These are phyloP conservation scores for Dryococelus australis DNA, from an alignment of 2,888 invertebrate species.

Conservation along the genomic window DNA sequence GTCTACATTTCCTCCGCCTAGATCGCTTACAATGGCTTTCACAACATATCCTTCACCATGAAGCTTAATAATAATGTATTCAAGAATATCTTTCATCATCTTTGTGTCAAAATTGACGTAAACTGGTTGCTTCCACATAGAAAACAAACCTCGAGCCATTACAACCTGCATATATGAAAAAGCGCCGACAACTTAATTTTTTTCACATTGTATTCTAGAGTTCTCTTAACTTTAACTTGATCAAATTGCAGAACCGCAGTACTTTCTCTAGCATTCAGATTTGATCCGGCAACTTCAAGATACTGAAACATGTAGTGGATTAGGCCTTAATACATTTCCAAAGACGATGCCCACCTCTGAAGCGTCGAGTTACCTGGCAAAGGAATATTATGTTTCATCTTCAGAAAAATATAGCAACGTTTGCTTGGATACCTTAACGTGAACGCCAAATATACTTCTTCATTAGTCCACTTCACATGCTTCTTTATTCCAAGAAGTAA, in stretches of 20 bases:
- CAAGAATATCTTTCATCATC: not conserved
- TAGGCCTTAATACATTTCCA: no score
- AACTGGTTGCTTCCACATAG: not conserved
- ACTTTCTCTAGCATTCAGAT: not conserved
- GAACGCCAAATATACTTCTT: not conserved
- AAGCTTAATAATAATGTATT: not conserved
- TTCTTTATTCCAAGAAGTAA: not conserved
- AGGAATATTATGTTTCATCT: not conserved
- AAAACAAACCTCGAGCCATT: conserved; percentile 13
- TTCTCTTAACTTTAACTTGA: not conserved
- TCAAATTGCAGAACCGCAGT: no score
- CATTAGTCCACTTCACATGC: conserved; percentile 3
- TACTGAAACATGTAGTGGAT: not conserved
- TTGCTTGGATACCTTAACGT: not conserved
- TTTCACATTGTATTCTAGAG: not conserved
- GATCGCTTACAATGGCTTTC: not conserved
- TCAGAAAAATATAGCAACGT: not conserved
- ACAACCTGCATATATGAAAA: conserved; percentile 3
- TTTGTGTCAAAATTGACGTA: not conserved
- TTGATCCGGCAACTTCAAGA: not conserved
- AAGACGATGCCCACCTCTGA: no score
- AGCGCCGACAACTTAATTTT: not conserved
- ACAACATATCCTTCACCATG: not conserved
- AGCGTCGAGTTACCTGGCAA: no score
- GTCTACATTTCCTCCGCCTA: not conserved